A percentile compares a stretch with the other conserved stretches of the same genome.
These are phyloP conservation scores for Drosophila kambysellisi DNA, from an alignment of 2,888 invertebrate species.

Conservation along the genomic window DNA sequence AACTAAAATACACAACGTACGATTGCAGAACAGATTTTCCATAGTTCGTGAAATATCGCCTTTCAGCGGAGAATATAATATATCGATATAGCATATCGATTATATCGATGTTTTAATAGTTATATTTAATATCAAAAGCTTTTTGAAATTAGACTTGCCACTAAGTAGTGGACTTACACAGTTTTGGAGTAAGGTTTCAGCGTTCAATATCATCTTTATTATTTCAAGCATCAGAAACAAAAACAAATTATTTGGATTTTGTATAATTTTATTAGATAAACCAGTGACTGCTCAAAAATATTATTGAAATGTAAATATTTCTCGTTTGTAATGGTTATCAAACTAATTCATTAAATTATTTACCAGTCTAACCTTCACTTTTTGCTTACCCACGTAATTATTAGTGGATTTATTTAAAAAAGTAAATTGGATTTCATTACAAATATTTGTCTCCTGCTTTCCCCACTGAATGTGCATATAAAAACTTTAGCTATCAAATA, in stretches of 20 bases:
- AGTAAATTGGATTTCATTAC: constrained; percentile 18
- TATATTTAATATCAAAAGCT: neutral
- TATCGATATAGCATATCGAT: constrained; percentile 12
- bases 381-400: constrained; percentile 18
- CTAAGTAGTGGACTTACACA: no score
- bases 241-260: constrained; percentile 13
- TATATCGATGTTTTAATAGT: constrained; percentile 13
- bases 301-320: constrained; percentile 52
- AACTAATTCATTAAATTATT: constrained; percentile 32
- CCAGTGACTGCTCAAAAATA: constrained; percentile 61
- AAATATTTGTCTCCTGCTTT: constrained; percentile 39
- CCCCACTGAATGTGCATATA: constrained; percentile 34
- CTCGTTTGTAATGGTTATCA: constrained; percentile 44
- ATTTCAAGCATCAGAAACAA: neutral
- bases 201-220: neutral
- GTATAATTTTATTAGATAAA: constrained; percentile 64
- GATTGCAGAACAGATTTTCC: neutral
- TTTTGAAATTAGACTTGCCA: neutral
- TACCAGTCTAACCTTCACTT: constrained; percentile 7
- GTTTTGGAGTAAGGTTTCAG: neutral
- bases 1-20: constrained; percentile 15
- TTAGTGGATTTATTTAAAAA: constrained; percentile 13
- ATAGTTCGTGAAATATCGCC: neutral
- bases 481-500: constrained; percentile 43
- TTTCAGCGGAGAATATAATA: neutral